Evolutionary conservation across 2,888 invertebrate genomes (phyloP), one percentile per base, ranked within the genome.

Genomic region (Dryobota labecula): DNA sequence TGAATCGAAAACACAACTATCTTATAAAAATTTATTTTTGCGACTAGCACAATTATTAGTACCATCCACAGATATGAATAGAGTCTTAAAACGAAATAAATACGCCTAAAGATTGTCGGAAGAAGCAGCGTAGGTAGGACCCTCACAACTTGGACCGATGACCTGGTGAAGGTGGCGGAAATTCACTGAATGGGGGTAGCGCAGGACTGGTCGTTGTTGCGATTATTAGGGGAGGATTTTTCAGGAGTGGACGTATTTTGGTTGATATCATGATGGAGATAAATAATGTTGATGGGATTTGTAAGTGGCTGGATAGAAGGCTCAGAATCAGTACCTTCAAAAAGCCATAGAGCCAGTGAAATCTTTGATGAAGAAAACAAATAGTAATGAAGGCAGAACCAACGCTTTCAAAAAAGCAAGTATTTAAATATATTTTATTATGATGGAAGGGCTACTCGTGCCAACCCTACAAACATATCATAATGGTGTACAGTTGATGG

Each of bases 401-500:
- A 43, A 70, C 24, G 53, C 13, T 54, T n/a, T 24, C 8, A 43
- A 43, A 41, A n/a, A 30, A 24, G 7, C 20, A 27, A 38, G 18
- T 58, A 18, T 6, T 24, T 11, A 18, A 24, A 38, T 15, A 15
- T 27, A 2, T 51, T 15, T 47, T 24, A 47, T 11, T 13, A 47
- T 5, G 47, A 24, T 51, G 51, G 27, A 27, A 51, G 51, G 33
- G 18, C 33, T 38, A 13, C 8, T 49, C 20, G 33, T 54, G 56
- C 5, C 65, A 83, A 53, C 79, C 79, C 65, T 80, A 58, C 8
- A 56, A 56, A 56, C 49, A 54, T 24, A 68, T 53, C 61, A 78
- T 58, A 83, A 79, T 69, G 49, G 79, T 53, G 80, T 72, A 62
- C 64, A 49, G 51, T 54, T 68, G 51, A 69, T 78, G 70, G 63